Evolutionary conservation across 2,797 vertebrate genomes (phyloP), one percentile per base, ranked within the genome.

Genomic region (Anabacerthia variegaticeps): DNA sequence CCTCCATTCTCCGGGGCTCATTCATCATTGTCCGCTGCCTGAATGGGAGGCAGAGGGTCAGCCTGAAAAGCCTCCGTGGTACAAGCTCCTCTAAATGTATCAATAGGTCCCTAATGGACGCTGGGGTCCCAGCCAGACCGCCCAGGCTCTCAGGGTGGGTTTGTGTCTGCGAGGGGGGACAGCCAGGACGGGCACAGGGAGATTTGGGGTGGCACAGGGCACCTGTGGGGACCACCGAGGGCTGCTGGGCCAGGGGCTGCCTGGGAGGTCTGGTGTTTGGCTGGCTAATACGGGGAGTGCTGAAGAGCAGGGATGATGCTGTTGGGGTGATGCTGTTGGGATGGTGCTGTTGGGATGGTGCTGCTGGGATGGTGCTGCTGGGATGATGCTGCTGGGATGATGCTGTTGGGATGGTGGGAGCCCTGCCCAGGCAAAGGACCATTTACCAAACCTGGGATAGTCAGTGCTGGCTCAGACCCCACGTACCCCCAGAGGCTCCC

Each of bases 21-120:
- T 97, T 96, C 96, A 93, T 97, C 97, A 97, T 97, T 97, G 96
- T 97, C 95, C 85, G 19, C 78, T 1, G 66, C 63, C 95, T 97
- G 92, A 97, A 97, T 97, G 92, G 93, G 95, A 96, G 95, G 91
- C 94, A 86, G 85, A 92, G 95, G 96, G 92, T 97, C 96, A 97
- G 89, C 89, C 97, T 97, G 96, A 94, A 97, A 97, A 96, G 95
- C 95, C 68, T 27, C 62, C 3, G 11, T 13, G 68, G 61, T 79
- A 56, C 95, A 84, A 96, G 67, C 91, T 87, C 93, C 95, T 93
- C 94, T 16, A 88, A 95, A 94, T 54, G 44, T 48, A 93, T 94
- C 96, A 94, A 97, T 80, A 89, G 95, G 34, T 84, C 83, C 93
- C 92, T 85, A 51, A 79, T 77, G 91, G 95, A 68, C 17, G 34